These are phyloP conservation scores for Hymenopus coronatus DNA, from an alignment of 2,888 invertebrate genomes.

Conservation along the genomic window DNA sequence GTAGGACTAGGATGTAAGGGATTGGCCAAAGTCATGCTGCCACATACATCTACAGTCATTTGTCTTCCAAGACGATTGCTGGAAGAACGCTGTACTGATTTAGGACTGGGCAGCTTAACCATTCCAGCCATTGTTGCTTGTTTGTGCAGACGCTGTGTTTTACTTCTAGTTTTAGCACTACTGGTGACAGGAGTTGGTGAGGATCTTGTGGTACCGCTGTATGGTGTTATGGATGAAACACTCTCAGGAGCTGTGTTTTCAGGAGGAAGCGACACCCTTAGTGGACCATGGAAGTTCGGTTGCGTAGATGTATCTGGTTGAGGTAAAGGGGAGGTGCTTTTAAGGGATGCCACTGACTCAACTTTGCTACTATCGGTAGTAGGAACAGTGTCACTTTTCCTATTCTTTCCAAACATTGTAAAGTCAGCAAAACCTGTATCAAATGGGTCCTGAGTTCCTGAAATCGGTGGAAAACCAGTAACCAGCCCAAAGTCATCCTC, in stretches of 20 bases:
- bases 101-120: constrained; percentile 46
- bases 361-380: not conserved
- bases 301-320: constrained; percentile 33
- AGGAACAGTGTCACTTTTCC: not conserved
- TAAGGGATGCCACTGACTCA: not conserved
- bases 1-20: constrained; percentile 30
- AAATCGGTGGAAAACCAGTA: constrained; percentile 36
- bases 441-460: constrained; percentile 57
- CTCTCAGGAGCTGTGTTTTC: constrained; percentile 47
- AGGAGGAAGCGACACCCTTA: constrained; percentile 67
- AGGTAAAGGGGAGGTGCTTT: constrained; percentile 11
- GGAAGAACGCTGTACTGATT: constrained; percentile 40
- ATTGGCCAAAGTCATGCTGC: constrained; percentile 24
- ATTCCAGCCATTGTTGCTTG: constrained; percentile 37
- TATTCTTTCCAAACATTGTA: constrained; percentile 39
- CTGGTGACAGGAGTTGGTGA: not conserved
- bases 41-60: constrained; percentile 36
- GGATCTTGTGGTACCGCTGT: not conserved
- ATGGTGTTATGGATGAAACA: not conserved
- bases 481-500: constrained; percentile 54
- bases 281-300: constrained; percentile 54
- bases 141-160: constrained; percentile 26
- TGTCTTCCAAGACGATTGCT: constrained; percentile 37
- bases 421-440: constrained; percentile 50
- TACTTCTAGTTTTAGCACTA: constrained; percentile 25